phyloP scores from a whole-genome alignment of 2,797 vertebrate species.

The Centropyge bicolor region DNA sequence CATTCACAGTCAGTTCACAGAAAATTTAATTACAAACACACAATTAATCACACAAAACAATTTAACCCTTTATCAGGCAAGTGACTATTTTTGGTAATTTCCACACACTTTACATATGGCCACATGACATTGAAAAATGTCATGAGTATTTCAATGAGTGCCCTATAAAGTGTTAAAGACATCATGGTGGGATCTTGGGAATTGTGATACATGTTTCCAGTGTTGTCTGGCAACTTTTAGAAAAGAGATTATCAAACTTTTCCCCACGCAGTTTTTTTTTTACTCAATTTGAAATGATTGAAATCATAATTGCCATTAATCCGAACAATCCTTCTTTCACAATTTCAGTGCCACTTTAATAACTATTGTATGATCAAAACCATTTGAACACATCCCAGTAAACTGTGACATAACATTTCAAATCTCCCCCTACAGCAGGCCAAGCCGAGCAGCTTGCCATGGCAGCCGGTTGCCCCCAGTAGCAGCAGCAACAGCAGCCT shows the following conservation, averaged over 20 bases:
- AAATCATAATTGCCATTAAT: too few relatives aligned
- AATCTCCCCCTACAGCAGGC: constrained; percentile 75
- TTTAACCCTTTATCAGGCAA: too few relatives aligned
- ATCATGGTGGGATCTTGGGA: background rate
- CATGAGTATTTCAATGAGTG: too few relatives aligned
- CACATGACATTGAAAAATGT: too few relatives aligned
- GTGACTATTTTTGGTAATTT: too few relatives aligned
- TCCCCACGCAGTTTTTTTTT: background rate
- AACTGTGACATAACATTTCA: constrained; percentile 5
- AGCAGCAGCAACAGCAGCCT: constrained; percentile 93
- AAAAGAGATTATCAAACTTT: too few relatives aligned
- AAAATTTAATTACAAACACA: background rate
- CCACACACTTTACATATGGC: too few relatives aligned
- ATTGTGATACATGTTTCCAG: background rate
- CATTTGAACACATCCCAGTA: background rate
- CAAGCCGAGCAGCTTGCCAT: constrained; percentile 89
- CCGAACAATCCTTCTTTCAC: background rate
- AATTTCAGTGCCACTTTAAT: background rate
- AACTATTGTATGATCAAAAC: background rate
- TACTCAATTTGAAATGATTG: background rate
- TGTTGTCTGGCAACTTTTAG: background rate
- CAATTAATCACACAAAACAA: too few relatives aligned
- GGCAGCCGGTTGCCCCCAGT: constrained; percentile 86
- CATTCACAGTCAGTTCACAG: background rate
- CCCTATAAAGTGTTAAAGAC: background rate